These are phyloP conservation scores for Pristionchus exspectatus DNA, from an alignment of 2,888 invertebrate species.

Conservation along the genomic window DNA sequence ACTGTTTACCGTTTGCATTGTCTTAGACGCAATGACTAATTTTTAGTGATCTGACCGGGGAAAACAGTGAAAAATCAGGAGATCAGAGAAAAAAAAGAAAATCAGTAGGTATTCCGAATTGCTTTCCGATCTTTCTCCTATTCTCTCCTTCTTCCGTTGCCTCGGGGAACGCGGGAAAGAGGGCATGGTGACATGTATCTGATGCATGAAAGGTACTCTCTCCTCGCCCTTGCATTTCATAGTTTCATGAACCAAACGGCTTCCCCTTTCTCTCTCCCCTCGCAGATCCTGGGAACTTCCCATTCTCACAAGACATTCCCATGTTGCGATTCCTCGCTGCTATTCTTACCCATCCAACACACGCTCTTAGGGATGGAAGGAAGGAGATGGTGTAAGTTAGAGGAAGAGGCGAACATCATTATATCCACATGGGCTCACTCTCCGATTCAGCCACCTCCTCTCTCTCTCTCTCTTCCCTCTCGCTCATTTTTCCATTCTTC, in stretches of 20 bases:
- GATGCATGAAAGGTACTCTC: slow-evolving; percentile 37
- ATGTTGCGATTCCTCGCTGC: not conserved
- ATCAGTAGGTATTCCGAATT: not conserved
- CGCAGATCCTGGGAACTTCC: not conserved
- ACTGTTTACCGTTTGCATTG: not conserved
- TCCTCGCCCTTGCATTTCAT: slow-evolving; percentile 20
- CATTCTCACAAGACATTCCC: not conserved
- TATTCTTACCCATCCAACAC: slow-evolving; percentile 8
- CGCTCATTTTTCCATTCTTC: not conserved
- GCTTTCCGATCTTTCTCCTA: not conserved
- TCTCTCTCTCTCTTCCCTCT: not conserved
- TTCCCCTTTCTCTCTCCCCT: not conserved
- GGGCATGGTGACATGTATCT: not conserved
- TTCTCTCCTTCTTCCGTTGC: not conserved
- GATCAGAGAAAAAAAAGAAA: not conserved
- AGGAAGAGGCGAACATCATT: slow-evolving; percentile 29
- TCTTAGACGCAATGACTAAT: not conserved
- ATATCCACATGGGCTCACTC: slow-evolving; percentile 45
- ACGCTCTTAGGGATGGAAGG: not conserved
- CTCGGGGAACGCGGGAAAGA: not conserved
- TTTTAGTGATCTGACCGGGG: not conserved
- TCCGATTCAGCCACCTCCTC: not conserved
- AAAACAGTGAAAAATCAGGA: not conserved
- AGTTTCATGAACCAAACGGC: not conserved
- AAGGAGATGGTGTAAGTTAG: not conserved